Base-by-base conservation (phyloP, 2,888 invertebrate species). In the Mesorhabditis sp. region DNA sequence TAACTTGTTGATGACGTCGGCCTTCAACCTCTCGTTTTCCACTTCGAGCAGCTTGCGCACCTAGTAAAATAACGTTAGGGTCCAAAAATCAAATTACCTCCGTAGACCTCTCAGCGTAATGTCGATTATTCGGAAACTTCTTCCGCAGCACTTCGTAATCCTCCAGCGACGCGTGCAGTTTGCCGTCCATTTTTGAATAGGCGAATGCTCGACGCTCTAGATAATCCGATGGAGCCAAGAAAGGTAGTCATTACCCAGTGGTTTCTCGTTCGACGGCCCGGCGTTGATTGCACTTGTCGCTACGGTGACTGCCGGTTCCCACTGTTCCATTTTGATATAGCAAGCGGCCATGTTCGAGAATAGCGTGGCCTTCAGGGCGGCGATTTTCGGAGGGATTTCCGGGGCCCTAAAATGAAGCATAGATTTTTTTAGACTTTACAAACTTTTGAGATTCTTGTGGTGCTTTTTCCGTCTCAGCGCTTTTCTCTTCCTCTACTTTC, bases 1-100 rank as follows among this genome's bases (percentile, higher is more conserved):
- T 69, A 83, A 65, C 67, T 81, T 79, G 42, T 72, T 75, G 67
- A 83, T 69, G 71, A 84, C 76, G 62, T 83, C 81, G 42, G 74
- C 75, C 69, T 82, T 82, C 69, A 81, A 62, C 66, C 73, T 65
- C 70, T 83, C 81, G 62, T 81, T 82, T 66, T 76, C 66, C 28
- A 43, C 70, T 3, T 66, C 64, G 43, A 75, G 72, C 50, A 72
- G 72, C n/a, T 62, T 15, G 28, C 73, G 66, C 15, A 74, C 45
- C 50, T 78, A 74, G 4, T 15, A 62, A 42, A 77, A 72, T 64
- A 66, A 66, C 6, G 15, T 41, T 13, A 28, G 13, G 28, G 13
- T 15, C 5, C 6, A 45, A n/a, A 66, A 45, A 45, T 3, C 3
- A 2, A 3, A 3, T n/a, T 50, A 10, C 50, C 3, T 45, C 28